Conservation (phyloP, 2,888 invertebrate genomes). For the Drosophila limbata region DNA sequence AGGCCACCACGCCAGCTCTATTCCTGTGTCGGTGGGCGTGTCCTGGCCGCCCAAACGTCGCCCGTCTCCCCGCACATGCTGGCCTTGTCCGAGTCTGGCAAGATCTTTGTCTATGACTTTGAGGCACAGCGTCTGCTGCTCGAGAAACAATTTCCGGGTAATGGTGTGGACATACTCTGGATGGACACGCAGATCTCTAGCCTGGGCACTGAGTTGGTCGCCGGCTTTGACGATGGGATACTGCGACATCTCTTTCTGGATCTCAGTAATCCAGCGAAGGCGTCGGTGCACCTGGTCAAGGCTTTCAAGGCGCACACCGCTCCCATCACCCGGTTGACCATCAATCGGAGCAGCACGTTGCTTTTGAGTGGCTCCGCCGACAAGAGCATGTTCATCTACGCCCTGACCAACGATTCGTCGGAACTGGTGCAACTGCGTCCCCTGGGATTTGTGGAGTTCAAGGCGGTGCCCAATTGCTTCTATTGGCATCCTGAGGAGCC, state of each 20-base stretch:
- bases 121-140: slow-evolving; percentile 87
- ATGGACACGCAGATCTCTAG: slow-evolving; percentile 88
- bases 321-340: slow-evolving; percentile 87
- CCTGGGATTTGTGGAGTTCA: slow-evolving; percentile 89
- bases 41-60: slow-evolving; percentile 89
- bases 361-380: slow-evolving; percentile 90
- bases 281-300: slow-evolving; percentile 83
- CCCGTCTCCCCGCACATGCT: slow-evolving; percentile 90
- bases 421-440: slow-evolving; percentile 87
- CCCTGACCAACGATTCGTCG: slow-evolving; percentile 83
- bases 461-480: slow-evolving; percentile 88
- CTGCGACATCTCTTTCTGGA: slow-evolving; percentile 87
- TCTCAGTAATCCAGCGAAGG: slow-evolving; percentile 42
- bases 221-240: slow-evolving; percentile 91
- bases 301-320: slow-evolving; percentile 89
- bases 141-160: slow-evolving; percentile 87
- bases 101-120: slow-evolving; percentile 91
- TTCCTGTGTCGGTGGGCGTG: slow-evolving; percentile 91
- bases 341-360: slow-evolving; percentile 87
- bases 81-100: slow-evolving; percentile 91
- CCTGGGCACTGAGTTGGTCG: slow-evolving; percentile 88
- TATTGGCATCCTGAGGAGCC: slow-evolving; percentile 86
- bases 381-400: slow-evolving; percentile 89
- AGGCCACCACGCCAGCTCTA: slow-evolving; percentile 86
- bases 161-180: slow-evolving; percentile 89